These are phyloP conservation scores for Drosophila kanapiae DNA, from an alignment of 1,140 invertebrate species.

Conservation along the genomic window DNA sequence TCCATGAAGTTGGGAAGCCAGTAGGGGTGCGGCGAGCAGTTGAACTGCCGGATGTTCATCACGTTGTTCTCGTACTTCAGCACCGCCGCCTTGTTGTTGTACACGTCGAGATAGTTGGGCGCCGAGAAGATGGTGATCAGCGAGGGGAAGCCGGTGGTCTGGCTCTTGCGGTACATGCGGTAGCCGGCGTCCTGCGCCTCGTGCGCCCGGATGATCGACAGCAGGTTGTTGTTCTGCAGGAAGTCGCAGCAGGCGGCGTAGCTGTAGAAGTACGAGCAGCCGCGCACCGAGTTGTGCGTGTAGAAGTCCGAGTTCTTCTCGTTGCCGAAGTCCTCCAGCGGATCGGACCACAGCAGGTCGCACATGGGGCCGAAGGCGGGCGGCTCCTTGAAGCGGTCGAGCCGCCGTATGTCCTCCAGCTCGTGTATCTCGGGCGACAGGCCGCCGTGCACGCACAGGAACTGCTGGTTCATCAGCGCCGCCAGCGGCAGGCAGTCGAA, in stretches of 20 bases:
- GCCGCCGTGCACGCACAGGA: constrained; percentile 99
- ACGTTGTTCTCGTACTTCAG: constrained; percentile 99
- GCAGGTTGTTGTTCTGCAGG: constrained; percentile 99
- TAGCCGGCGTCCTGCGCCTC: constrained; percentile 99
- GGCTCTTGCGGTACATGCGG: constrained; percentile 99
- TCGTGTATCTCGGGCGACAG: constrained; percentile 99
- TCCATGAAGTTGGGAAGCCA: constrained; percentile 99
- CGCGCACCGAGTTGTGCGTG: constrained; percentile 99
- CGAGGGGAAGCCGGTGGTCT: constrained; percentile 99
- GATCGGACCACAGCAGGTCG: constrained; percentile 99
- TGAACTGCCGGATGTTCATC: constrained; percentile 99
- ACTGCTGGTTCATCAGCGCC: constrained; percentile 99
- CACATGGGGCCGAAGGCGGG: constrained; percentile 99
- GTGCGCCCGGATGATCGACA: constrained; percentile 99
- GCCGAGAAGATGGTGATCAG: constrained; percentile 99
- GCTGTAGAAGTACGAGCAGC: constrained; percentile 99
- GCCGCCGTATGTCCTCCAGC: constrained; percentile 98
- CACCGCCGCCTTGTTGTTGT: constrained; percentile 99
- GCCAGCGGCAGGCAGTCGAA: constrained; percentile 99
- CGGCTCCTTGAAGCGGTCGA: constrained; percentile 99
- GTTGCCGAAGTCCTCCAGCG: constrained; percentile 99
- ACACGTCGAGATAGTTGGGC: constrained; percentile 99
- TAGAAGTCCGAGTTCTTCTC: constrained; percentile 99
- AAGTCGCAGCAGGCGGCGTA: constrained; percentile 99
- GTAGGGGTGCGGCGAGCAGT: constrained; percentile 99